Percentiles rank a stretch among this genome's conserved stretches.
Evolutionary conservation across 2,797 vertebrate genomes (phyloP).

Genomic region (Tokudaia tokunoshimensis): DNA sequence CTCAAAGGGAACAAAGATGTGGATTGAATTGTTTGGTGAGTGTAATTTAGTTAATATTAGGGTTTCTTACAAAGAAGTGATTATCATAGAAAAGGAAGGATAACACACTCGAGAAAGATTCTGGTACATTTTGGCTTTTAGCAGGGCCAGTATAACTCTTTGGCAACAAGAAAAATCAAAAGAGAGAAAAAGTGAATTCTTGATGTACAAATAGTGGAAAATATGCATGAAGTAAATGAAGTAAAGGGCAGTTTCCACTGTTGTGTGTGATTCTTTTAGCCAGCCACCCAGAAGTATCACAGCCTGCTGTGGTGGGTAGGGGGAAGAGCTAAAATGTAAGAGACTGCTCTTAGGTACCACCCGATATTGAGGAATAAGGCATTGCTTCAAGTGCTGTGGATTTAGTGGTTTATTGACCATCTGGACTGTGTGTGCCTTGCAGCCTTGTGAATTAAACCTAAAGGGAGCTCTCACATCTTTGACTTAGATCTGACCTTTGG

Average conservation of each 20-base stretch:
- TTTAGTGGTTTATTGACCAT: slow-evolving; percentile 52
- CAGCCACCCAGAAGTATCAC: slow-evolving; percentile 90
- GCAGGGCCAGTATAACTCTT: slow-evolving; percentile 88
- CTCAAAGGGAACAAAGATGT: slow-evolving; percentile 79
- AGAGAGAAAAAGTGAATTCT: slow-evolving; percentile 87
- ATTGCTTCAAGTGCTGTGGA: slow-evolving; percentile 70
- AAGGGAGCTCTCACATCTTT: slow-evolving; percentile 54
- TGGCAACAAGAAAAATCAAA: slow-evolving; percentile 81
- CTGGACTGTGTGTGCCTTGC: background rate
- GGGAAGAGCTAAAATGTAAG: slow-evolving; percentile 85
- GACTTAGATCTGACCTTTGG: slow-evolving; percentile 67
- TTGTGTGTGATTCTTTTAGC: slow-evolving; percentile 88
- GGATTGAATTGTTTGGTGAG: slow-evolving; percentile 86
- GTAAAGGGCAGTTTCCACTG: slow-evolving; percentile 91
- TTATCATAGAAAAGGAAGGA: slow-evolving; percentile 88
- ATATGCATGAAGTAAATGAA: slow-evolving; percentile 92
- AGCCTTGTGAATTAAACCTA: slow-evolving; percentile 31
- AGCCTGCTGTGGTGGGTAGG: slow-evolving; percentile 87
- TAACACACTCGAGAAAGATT: slow-evolving; percentile 87
- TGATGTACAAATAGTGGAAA: slow-evolving; percentile 91
- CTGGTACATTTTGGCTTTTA: slow-evolving; percentile 88
- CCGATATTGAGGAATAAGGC: slow-evolving; percentile 79
- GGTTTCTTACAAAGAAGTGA: slow-evolving; percentile 86
- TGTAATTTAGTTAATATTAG: slow-evolving; percentile 87
- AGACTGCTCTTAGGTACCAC: slow-evolving; percentile 82